Evolutionary conservation across 35 echinoderm and acorn worm species (phyloP).

Genomic region (Hemicentrotus pulcherrimus): DNA sequence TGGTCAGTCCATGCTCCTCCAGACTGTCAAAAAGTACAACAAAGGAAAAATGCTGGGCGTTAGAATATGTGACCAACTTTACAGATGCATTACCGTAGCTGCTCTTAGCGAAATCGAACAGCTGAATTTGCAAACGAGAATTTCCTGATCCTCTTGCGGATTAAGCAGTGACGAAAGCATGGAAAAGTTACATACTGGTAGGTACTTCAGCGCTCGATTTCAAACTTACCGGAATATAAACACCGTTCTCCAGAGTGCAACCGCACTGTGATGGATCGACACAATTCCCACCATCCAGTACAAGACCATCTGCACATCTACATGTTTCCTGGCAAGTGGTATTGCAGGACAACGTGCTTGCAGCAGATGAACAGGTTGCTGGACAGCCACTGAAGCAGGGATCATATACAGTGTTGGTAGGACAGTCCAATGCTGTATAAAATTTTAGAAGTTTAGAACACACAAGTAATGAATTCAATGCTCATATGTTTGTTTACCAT

Average conservation of each 20-base stretch:
- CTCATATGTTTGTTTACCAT: too few relatives aligned
- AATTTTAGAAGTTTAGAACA: not conserved
- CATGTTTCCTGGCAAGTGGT: constrained; percentile 73
- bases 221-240: constrained; percentile 67
- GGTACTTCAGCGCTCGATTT: not conserved
- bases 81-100: too few relatives aligned
- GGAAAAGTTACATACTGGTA: not conserved
- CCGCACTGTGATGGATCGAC: constrained; percentile 69
- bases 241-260: constrained; percentile 62
- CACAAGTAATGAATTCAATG: too few relatives aligned
- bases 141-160: not conserved
- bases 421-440: constrained; percentile 65
- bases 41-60: too few relatives aligned
- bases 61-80: too few relatives aligned
- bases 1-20: constrained; percentile 4
- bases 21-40: not conserved
- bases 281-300: constrained; percentile 71
- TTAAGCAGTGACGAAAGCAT: too few relatives aligned
- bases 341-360: constrained; percentile 43
- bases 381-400: constrained; percentile 71
- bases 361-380: constrained; percentile 60
- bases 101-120: not conserved
- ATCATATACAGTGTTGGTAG: constrained; percentile 67
- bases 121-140: not conserved
- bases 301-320: constrained; percentile 64